phyloP scores from a whole-genome alignment of 1,140 invertebrate species.

The Brachionus rubens region DNA sequence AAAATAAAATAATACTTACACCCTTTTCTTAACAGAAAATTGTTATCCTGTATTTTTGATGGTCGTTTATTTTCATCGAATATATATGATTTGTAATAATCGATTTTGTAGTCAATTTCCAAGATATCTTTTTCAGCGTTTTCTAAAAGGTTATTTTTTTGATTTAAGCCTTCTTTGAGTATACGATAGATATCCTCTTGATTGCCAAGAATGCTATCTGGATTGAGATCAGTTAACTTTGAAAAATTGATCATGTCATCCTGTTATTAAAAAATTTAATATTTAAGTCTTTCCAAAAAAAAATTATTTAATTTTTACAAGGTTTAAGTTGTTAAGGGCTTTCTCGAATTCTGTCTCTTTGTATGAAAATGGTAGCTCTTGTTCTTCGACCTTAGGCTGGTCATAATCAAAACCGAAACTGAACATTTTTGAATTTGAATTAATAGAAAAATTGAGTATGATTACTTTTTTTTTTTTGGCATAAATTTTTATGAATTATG shows the following conservation, averaged over 20 bases:
- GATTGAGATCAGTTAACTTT: constrained; percentile 10
- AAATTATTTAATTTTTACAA: background rate
- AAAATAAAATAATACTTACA: constrained; percentile 10
- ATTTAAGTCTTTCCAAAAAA: background rate
- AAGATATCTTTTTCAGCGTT: constrained; percentile 12
- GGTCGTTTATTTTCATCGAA: constrained; percentile 1
- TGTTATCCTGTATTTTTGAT: background rate
- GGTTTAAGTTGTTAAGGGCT: background rate
- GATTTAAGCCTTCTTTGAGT: background rate
- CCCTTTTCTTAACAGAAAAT: constrained; percentile 12
- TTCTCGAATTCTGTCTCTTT: background rate
- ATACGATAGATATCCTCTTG: background rate
- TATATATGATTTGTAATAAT: background rate
- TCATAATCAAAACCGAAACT: constrained; percentile 2
- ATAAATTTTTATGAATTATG: no score
- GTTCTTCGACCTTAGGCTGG: background rate
- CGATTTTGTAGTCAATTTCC: constrained; percentile 20
- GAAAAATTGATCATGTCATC: background rate
- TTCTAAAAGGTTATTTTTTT: background rate
- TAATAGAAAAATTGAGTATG: no score
- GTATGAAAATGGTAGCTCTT: background rate
- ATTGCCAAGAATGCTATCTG: constrained; percentile 5
- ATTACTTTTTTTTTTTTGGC: no score
- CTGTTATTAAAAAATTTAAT: background rate
- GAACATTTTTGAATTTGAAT: no score